A percentile compares a stretch with the other conserved stretches of the same genome.
These are phyloP conservation scores for Amiota mariae DNA, from an alignment of 2,888 invertebrate genomes.

Conservation along the genomic window DNA sequence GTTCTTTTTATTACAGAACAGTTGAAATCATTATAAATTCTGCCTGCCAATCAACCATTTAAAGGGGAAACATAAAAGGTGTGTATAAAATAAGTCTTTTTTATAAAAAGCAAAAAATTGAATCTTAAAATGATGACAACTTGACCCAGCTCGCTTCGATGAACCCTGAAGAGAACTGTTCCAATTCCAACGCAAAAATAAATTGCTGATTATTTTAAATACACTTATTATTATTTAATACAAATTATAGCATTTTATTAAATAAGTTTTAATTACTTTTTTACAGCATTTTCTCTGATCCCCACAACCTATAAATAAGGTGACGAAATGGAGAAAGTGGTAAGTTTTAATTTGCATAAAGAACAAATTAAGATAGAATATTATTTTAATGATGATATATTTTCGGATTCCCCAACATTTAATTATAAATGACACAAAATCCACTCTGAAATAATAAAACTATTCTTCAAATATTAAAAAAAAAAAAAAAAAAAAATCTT, in stretches of 20 bases:
- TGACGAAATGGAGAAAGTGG: too few species aligned
- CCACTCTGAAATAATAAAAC: conserved; percentile 38
- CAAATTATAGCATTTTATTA: too few species aligned
- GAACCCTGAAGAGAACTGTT: conserved; percentile 60
- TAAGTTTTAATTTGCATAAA: not conserved
- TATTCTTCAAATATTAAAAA: too few species aligned
- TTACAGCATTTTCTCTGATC: too few species aligned
- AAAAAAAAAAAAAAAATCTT: too few species aligned
- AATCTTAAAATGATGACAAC: conserved; percentile 46
- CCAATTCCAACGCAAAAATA: conserved; percentile 51
- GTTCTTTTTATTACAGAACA: too few species aligned
- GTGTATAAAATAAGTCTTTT: not conserved
- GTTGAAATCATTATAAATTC: too few species aligned
- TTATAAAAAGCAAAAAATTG: not conserved
- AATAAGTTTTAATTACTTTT: too few species aligned
- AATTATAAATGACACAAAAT: conserved; percentile 53
- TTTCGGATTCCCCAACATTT: conserved; percentile 58
- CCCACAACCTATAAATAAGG: too few species aligned
- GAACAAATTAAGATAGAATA: too few species aligned
- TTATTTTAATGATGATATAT: conserved; percentile 46
- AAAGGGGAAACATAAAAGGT: not conserved
- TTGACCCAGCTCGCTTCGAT: conserved; percentile 66
- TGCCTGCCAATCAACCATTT: too few species aligned
- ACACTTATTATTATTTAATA: not conserved
- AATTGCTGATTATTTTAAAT: conserved; percentile 38